A percentile compares a stretch with the other conserved stretches of the same genome.
Conservation (phyloP, 1,140 invertebrate species). For the Ostrea denselamellosa region DNA sequence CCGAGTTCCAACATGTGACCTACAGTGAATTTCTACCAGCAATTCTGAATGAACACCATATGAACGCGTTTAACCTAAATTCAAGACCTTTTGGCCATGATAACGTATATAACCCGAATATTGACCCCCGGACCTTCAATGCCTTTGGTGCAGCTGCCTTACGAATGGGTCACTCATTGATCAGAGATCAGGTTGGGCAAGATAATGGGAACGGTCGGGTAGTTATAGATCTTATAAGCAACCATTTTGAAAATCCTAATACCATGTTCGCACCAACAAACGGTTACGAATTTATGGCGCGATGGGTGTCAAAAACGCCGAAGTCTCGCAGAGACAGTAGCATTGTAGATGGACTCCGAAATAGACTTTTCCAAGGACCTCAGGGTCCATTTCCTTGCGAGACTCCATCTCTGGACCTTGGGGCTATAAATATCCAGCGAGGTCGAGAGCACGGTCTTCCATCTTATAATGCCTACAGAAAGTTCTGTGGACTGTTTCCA, state of each 20-base stretch:
- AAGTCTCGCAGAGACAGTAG: background rate
- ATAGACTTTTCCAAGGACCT: constrained; percentile 87
- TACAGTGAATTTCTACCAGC: constrained; percentile 91
- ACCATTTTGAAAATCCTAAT: constrained; percentile 27
- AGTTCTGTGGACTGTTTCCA: constrained; percentile 42
- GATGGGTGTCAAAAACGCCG: constrained; percentile 25
- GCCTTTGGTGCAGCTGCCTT: constrained; percentile 48
- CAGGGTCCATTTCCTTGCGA: background rate
- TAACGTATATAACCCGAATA: constrained; percentile 33
- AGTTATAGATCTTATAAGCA: background rate
- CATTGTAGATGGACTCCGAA: constrained; percentile 87
- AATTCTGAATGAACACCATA: constrained; percentile 17
- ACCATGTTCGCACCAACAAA: background rate
- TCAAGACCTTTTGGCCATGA: constrained; percentile 81
- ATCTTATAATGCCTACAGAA: constrained; percentile 82
- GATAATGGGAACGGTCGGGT: background rate
- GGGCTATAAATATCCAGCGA: constrained; percentile 91
- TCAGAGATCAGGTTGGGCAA: background rate
- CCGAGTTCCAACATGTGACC: constrained; percentile 88
- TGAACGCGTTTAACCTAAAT: background rate
- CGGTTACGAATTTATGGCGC: constrained; percentile 13
- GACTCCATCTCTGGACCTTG: constrained; percentile 82
- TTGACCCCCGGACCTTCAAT: constrained; percentile 44
- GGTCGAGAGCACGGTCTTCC: constrained; percentile 93
- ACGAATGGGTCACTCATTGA: constrained; percentile 52